Base-by-base conservation (phyloP, 2,113 vertebrate genomes). In the Hypomesus transpacificus region DNA sequence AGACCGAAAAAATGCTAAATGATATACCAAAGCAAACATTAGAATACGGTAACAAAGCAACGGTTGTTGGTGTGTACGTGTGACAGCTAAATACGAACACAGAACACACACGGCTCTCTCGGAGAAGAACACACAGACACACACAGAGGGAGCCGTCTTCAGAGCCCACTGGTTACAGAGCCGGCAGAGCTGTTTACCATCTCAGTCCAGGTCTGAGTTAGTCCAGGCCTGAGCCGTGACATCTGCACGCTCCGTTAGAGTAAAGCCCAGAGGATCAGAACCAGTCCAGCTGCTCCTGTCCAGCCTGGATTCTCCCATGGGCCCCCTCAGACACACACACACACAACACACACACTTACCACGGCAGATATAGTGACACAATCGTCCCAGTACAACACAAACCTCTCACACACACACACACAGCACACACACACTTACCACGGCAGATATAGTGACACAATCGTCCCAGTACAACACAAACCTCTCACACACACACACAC, bases 351-450 rank as follows among this genome's bases (percentile, higher is more conserved):
- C 59, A 60, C 52, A 13, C 17, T 11, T 11, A 53, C 52, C 6
- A 16, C 13, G 6, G 11, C 52, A 53, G 3, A 53, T 16, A 52
- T 16, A 52, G 8, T 13, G 9, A 52, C 57, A 20, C n/a, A 59
- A 17, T 20, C 57, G 21, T 59, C 8, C 57, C n/a, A 17, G 21
- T 59, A 21, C 57, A 59, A 53, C 17, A 53, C 52, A 53, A 6
- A 58, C 56, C 18, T 20, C n/a, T 22, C 56, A 58, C 56, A 58
- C 52, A 53, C 3, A 53, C 52, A 53, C 52, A 53, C 59, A 26
- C 53, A 54, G n/a, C 53, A 18, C 53, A n/a, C 17, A 56, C n/a
- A 56, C 53, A 20, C 57, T 59, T 85, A 99, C 97, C 92, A 98
- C 87, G 68, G 69, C 63, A 74, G 91, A 92, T 16, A 52, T 16